A percentile compares a stretch with the other conserved stretches of the same genome.
Evolutionary conservation across 1,140 invertebrate species (phyloP).

Genomic region (Eriosoma lanigerum): DNA sequence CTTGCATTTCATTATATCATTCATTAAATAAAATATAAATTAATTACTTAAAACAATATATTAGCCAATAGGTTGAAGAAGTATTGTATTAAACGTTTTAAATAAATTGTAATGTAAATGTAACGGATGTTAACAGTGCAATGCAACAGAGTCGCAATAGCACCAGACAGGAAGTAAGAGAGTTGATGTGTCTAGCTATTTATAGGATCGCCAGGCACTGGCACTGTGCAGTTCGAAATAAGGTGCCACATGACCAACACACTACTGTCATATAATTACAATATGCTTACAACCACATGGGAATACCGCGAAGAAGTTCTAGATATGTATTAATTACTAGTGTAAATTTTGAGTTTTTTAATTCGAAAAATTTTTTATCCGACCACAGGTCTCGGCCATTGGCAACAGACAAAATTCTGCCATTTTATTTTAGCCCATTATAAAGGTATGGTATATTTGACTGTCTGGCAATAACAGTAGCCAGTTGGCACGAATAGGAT

Average conservation of each 20-base stretch:
- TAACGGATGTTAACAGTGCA: background rate
- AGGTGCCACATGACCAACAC: conserved; percentile 31
- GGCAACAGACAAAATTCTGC: conserved; percentile 21
- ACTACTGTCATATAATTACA: background rate
- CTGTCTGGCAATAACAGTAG: conserved; percentile 47
- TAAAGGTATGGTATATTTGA: conserved; percentile 45
- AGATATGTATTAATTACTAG: conserved; percentile 1
- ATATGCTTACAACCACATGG: background rate
- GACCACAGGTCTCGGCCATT: background rate
- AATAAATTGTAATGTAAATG: conserved; percentile 12
- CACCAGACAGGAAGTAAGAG: conserved; percentile 41
- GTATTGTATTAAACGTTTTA: too few relatives aligned
- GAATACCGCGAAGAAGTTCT: background rate
- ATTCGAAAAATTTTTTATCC: conserved; percentile 7
- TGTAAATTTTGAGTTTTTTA: conserved; percentile 10
- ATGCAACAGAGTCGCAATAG: background rate
- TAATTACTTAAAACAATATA: too few relatives aligned
- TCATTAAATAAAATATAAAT: too few relatives aligned
- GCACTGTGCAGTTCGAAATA: background rate
- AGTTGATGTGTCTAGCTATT: conserved; percentile 38
- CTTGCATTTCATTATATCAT: too few relatives aligned
- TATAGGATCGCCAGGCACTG: conserved; percentile 20
- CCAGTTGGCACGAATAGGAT: conserved; percentile 45
- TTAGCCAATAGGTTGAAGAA: too few relatives aligned
- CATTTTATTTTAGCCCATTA: conserved; percentile 45